Base-by-base conservation (phyloP, 2,888 invertebrate genomes). In the Elysia crispata region DNA sequence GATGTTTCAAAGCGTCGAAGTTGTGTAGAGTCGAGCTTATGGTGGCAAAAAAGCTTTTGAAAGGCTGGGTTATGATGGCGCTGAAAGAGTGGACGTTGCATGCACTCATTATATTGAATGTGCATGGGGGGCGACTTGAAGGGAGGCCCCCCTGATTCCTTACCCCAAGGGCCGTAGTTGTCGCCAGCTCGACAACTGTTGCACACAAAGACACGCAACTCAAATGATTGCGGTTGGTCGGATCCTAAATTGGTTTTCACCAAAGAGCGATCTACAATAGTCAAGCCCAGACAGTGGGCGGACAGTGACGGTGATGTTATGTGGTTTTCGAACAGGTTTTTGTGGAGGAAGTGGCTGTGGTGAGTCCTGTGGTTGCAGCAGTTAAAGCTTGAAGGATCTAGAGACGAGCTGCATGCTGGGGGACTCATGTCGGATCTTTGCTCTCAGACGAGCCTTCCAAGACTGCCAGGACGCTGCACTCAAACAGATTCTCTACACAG, bases 381-480 rank as follows among this genome's bases (percentile, higher is more conserved):
- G 67, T 79, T 79, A 74, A 67, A 74, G 74, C 79, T 74, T 73
- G 64, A 74, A 57, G 67, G 50, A 72, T 54, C 79, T 74, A 66
- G 67, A 23, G 41, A 41, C 41, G 41, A 41, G 41, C 41, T 54
- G 13, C 50, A 74, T 73, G 23, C 74, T 66, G 54, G 25, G 66
- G 79, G 66, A 74, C 79, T 79, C 79, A 79, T 79, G 74, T 79
- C 79, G 79, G 79, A 79, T 79, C 54, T 41, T 79, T 79, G 20
- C 66, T 57, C 67, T 73, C 74, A 66, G 73, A 67, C 33, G 67
- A 74, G 74, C 79, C 73, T n/a, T 33, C 31, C 31, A 41, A 57
- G 23, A 3, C 41, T 11, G 41, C 25, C 11, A 33, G n/a, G 74
- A 57, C 57, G 57, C 33, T 67, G 73, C 54, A 33, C 54, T 23